These are phyloP conservation scores for Hypsibius dujardini DNA, from an alignment of 1,140 invertebrate genomes.

Conservation along the genomic window DNA sequence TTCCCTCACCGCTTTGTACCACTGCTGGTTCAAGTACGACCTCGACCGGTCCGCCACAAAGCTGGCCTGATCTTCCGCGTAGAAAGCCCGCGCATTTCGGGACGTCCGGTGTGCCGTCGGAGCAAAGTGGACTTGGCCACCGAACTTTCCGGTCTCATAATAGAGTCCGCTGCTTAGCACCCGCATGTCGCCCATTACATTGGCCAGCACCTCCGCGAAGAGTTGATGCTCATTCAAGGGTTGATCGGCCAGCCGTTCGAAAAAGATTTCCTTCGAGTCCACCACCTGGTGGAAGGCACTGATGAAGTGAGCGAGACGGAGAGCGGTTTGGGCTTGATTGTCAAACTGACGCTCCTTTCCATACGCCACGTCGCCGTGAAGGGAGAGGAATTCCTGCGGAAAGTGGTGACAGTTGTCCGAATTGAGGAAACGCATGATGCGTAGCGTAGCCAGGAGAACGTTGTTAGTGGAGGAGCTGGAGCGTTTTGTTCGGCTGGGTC, in stretches of 20 bases:
- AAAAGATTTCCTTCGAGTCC: constrained; percentile 82
- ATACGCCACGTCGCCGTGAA: constrained; percentile 63
- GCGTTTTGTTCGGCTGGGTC: neutral
- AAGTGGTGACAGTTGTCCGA: constrained; percentile 39
- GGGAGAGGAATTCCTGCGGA: constrained; percentile 48
- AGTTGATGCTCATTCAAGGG: constrained; percentile 79
- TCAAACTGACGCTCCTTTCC: constrained; percentile 73
- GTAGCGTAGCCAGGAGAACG: neutral
- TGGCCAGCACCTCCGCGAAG: constrained; percentile 72
- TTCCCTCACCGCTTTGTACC: constrained; percentile 70
- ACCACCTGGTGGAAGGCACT: constrained; percentile 48
- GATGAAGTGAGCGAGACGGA: constrained; percentile 47
- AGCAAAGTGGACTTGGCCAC: constrained; percentile 73
- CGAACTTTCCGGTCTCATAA: constrained; percentile 90
- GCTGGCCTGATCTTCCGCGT: constrained; percentile 66
- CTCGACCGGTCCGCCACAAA: constrained; percentile 30
- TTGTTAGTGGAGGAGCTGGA: neutral
- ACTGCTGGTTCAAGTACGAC: constrained; percentile 62
- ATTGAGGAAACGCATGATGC: constrained; percentile 24
- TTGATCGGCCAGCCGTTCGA: constrained; percentile 59
- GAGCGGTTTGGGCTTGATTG: constrained; percentile 83
- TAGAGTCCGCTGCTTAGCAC: constrained; percentile 77
- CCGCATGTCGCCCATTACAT: constrained; percentile 68
- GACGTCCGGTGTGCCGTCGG: constrained; percentile 66
- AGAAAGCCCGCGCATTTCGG: constrained; percentile 60